Conservation (phyloP, 2,888 invertebrate genomes). For the Polyommatus iphigenia region DNA sequence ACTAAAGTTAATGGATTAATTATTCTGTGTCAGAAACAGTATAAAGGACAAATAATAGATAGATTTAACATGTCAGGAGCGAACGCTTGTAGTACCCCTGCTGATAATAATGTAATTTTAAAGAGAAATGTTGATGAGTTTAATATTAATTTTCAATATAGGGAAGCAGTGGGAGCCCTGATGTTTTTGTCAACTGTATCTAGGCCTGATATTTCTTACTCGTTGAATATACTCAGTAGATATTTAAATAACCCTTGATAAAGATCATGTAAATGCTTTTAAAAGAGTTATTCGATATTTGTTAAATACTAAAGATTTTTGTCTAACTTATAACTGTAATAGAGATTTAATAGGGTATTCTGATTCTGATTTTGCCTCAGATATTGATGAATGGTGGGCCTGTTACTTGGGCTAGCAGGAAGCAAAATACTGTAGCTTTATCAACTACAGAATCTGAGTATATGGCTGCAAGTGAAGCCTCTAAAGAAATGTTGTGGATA, state of each 20-base stretch:
- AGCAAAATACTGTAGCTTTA: constrained; percentile 28
- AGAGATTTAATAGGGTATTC: constrained; percentile 29
- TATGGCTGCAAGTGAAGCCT: constrained; percentile 2
- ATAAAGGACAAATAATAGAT: constrained; percentile 25
- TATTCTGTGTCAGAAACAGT: constrained; percentile 13
- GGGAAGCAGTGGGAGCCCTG: constrained; percentile 31
- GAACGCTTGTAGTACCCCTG: constrained; percentile 5
- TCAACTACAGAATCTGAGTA: constrained; percentile 32
- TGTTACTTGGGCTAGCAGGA: constrained; percentile 27
- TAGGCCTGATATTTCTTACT: constrained; percentile 33
- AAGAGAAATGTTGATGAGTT: constrained; percentile 12
- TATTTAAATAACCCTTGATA: constrained; percentile 23
- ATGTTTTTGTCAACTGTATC: constrained; percentile 31
- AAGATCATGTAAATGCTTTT: constrained; percentile 30
- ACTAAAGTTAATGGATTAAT: constrained; percentile 19
- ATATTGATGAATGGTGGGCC: constrained; percentile 33
- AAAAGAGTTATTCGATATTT: constrained; percentile 32
- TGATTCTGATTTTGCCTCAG: constrained; percentile 33
- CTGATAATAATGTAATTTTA: constrained; percentile 32
- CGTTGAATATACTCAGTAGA: constrained; percentile 24
- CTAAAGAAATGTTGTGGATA: constrained; percentile 36
- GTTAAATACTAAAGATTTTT: constrained; percentile 22
- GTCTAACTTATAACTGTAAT: constrained; percentile 26
- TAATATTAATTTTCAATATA: constrained; percentile 30
- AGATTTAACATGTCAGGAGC: constrained; percentile 27